phyloP scores from a whole-genome alignment of 2,797 vertebrate species.

The Atherinosoma microstoma region DNA sequence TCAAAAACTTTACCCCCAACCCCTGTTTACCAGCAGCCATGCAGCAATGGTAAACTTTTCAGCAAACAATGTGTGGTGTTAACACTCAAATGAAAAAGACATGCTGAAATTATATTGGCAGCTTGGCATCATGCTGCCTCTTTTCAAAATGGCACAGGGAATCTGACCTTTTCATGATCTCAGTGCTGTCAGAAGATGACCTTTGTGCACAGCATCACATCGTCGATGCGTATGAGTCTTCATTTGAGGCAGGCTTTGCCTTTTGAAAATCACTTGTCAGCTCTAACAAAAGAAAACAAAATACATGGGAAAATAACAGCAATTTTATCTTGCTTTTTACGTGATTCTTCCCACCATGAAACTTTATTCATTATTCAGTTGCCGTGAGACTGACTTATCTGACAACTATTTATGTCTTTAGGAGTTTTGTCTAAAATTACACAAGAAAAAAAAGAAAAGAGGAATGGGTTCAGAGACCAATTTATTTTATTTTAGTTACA shows the following conservation, averaged over 20 bases:
- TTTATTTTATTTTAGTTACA: conserved; percentile 47
- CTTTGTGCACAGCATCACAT: conserved; percentile 72
- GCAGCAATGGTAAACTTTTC: conserved; percentile 40
- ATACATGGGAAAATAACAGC: neutral
- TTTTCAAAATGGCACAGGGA: conserved; percentile 78
- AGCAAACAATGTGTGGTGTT: conserved; percentile 57
- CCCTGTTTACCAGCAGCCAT: conserved; percentile 21
- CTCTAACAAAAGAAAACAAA: conserved; percentile 26
- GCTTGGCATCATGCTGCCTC: conserved; percentile 70
- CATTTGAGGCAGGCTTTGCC: conserved; percentile 44
- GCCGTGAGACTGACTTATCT: conserved; percentile 15
- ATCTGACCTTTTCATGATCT: conserved; percentile 79
- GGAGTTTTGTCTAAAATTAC: conserved; percentile 26
- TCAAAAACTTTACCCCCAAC: conserved; percentile 14
- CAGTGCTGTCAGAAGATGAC: conserved; percentile 73
- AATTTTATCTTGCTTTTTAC: conserved; percentile 7
- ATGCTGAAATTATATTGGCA: conserved; percentile 76
- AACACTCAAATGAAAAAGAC: conserved; percentile 66
- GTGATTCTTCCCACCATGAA: neutral
- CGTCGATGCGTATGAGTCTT: conserved; percentile 53
- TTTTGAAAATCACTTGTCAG: conserved; percentile 51
- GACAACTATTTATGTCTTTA: conserved; percentile 22
- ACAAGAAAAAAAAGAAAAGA: neutral
- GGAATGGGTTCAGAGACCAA: conserved; percentile 36
- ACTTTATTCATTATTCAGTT: neutral